Base-by-base conservation (phyloP, 1,140 invertebrate genomes). In the Anoplolepis gracilipes region DNA sequence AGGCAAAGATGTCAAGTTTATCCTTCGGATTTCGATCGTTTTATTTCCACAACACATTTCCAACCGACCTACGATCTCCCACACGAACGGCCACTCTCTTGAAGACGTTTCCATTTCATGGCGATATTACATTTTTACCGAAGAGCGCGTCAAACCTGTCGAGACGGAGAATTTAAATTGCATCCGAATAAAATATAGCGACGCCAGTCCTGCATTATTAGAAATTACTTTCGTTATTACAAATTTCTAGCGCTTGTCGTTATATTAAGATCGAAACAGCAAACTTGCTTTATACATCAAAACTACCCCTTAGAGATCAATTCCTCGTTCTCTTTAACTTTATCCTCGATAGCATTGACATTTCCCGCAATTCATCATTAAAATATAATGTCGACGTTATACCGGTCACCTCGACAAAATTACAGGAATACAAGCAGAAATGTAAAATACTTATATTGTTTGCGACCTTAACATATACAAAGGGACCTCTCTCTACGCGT, bases 121-220 rank as follows among this genome's bases (percentile, higher is more conserved):
- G 46, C 22, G 10, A 79, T 69, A 79, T 79, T 79, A 79, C 76
- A 69, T 11, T 79, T 79, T 79, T 79, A 67, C 30, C 33, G 46
- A 67, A 67, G 62, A 42, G 8, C 30, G 10, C 42, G n/a, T n/a
- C 30, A 42, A 62, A 67, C 13, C n/a, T n/a, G 13, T 53, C 61
- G 42, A 67, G 33, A 5, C 11, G 11, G 22, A 69, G 28, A 16
- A 55, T 69, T 55, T 7, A 19, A 55, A 36, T 78, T 55, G 39
- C 61, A 49, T 65, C n/a, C 13, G 8, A 65, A 55, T 30, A 53
- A 67, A 67, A 19, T 25, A 13, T 39, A 39, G 2, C n/a, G 11
- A 55, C 1, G 22, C 1, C 25, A 5, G 22, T n/a, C 6, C 33
- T 28, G 3, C 30, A 22, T 55, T 79, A 79, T 13, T 79, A 19